These are phyloP conservation scores for Drosophila anomalata DNA, from an alignment of 2,888 invertebrate species.

Conservation along the genomic window DNA sequence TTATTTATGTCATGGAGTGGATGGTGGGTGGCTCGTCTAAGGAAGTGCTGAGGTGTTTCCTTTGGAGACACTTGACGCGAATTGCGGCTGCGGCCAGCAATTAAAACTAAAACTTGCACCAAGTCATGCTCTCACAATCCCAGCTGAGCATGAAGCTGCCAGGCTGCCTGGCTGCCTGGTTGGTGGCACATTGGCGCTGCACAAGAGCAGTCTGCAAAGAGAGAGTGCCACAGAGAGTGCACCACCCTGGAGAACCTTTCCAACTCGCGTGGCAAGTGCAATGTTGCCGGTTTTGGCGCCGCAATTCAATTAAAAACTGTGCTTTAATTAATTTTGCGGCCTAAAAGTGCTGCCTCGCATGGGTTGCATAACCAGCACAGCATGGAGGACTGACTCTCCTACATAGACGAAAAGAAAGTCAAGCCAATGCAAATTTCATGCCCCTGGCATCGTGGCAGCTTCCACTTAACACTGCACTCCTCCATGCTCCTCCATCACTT, in stretches of 20 bases:
- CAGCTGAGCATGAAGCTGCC: constrained; percentile 22
- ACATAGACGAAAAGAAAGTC: constrained; percentile 35
- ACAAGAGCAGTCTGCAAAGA: constrained; percentile 31
- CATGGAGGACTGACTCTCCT: constrained; percentile 2
- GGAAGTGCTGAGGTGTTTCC: constrained; percentile 19
- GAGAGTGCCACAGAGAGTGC: neutral
- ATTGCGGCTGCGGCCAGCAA: constrained; percentile 30
- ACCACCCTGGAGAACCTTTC: constrained; percentile 1
- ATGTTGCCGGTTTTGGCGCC: constrained; percentile 13
- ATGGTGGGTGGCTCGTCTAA: neutral
- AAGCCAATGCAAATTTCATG: constrained; percentile 37
- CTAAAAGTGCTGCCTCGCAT: constrained; percentile 5
- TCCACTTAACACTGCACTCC: constrained; percentile 6
- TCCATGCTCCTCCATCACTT: constrained; percentile 2
- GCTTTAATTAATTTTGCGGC: constrained; percentile 41
- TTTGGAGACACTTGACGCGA: constrained; percentile 28
- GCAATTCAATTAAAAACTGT: constrained; percentile 44
- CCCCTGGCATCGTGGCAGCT: constrained; percentile 20
- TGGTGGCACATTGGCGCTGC: constrained; percentile 20
- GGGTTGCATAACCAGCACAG: constrained; percentile 20
- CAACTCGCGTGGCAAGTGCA: neutral
- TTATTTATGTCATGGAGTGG: constrained; percentile 42
- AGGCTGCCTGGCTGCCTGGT: neutral
- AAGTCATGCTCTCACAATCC: constrained; percentile 47
- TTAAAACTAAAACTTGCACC: constrained; percentile 53